phyloP scores from a whole-genome alignment of 2,888 invertebrate species.

The Odontocerum albicorne region DNA sequence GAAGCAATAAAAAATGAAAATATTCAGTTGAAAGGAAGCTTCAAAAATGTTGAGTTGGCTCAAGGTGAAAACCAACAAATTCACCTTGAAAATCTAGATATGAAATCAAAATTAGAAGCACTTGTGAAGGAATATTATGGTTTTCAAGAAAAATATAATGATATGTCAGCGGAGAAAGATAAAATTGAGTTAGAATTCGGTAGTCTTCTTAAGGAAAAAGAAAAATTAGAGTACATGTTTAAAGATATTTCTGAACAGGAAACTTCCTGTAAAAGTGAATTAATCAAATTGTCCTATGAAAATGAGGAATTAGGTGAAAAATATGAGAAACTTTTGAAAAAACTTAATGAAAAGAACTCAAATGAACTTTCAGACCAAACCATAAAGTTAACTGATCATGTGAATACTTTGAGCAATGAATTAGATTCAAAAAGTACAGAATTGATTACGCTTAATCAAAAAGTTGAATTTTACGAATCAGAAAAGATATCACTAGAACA shows the following conservation, averaged over 20 bases:
- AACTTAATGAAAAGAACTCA: conserved; percentile 40
- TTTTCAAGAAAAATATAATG: conserved; percentile 30
- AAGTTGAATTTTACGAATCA: conserved; percentile 41
- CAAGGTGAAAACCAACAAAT: no score
- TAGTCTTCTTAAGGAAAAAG: conserved; percentile 28
- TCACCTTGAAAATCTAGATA: conserved; percentile 36
- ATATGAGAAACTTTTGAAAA: conserved; percentile 37
- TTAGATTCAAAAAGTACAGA: conserved; percentile 43
- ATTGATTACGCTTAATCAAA: conserved; percentile 43
- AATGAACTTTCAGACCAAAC: conserved; percentile 36
- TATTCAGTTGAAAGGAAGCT: conserved; percentile 38
- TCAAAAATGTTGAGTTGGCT: conserved; percentile 42
- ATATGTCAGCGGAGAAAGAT: conserved; percentile 22
- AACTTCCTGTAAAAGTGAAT: conserved; percentile 24
- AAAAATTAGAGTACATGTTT: conserved; percentile 32
- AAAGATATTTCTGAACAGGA: conserved; percentile 28
- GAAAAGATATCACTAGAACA: conserved; percentile 45
- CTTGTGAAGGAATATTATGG: conserved; percentile 31
- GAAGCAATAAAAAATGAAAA: conserved; percentile 34
- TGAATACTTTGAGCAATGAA: conserved; percentile 39
- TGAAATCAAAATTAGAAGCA: conserved; percentile 28
- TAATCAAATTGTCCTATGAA: conserved; percentile 42
- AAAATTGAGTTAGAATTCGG: conserved; percentile 20
- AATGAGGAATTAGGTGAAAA: conserved; percentile 40
- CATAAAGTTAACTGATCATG: conserved; percentile 41